A percentile compares a stretch with the other conserved stretches of the same genome.
These are phyloP conservation scores for Chaetops frenatus DNA, from an alignment of 2,113 vertebrate species.

Conservation along the genomic window DNA sequence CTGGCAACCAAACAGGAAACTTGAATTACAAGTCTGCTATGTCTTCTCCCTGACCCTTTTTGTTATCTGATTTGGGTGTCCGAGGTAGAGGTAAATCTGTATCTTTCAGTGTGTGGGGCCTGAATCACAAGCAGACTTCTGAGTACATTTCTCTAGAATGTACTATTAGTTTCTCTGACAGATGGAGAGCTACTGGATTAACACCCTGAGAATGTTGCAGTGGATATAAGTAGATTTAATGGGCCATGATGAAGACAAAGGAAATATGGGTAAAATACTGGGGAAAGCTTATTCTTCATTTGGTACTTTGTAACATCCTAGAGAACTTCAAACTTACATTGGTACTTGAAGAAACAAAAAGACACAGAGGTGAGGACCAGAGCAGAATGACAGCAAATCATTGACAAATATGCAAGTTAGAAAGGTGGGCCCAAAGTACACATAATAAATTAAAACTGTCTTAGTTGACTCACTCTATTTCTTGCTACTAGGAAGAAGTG, in stretches of 20 bases:
- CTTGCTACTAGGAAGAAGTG: background rate
- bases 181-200: background rate
- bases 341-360: background rate
- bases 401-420: background rate
- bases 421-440: background rate
- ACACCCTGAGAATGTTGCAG: background rate
- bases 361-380: background rate
- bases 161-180: background rate
- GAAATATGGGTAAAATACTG: background rate
- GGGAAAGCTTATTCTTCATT: background rate
- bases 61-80: background rate
- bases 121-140: background rate
- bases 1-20: background rate
- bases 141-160: background rate
- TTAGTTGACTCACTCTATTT: background rate
- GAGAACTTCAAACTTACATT: background rate
- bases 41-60: background rate
- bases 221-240: background rate
- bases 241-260: background rate
- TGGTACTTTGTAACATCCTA: background rate
- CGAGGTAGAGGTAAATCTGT: background rate
- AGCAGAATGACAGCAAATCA: background rate
- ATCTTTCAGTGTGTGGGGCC: background rate
- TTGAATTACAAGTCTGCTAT: background rate
- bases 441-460: background rate